Percentiles rank a stretch among this genome's conserved stretches.
Conservation (phyloP, 2,797 vertebrate species). For the Aselliscus stoliczkanus region DNA sequence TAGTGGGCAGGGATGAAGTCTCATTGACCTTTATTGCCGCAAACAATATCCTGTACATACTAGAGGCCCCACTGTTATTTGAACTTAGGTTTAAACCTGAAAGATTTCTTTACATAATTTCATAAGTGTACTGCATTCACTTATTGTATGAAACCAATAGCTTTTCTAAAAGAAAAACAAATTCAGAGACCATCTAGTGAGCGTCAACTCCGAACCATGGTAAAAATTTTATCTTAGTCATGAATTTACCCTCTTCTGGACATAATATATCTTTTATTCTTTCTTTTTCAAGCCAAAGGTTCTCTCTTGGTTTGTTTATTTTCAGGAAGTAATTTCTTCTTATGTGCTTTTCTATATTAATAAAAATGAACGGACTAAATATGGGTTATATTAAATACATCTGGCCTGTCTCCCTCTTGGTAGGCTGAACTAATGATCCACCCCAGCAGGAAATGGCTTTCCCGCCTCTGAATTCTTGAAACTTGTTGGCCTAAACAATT, state of each 20-base stretch:
- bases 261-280: background rate
- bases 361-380: constrained; percentile 19
- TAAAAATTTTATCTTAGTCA: background rate
- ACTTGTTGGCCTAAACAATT: background rate
- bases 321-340: background rate
- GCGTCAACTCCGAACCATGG: background rate
- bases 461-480: background rate
- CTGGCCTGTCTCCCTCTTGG: background rate
- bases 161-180: background rate
- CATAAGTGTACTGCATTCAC: background rate
- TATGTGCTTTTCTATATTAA: background rate
- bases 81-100: background rate
- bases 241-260: background rate
- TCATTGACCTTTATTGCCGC: background rate
- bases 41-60: background rate
- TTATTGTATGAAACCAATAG: background rate
- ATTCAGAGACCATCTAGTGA: background rate
- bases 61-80: background rate
- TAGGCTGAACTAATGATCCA: background rate
- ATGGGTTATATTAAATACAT: background rate
- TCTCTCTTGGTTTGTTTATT: constrained; percentile 12
- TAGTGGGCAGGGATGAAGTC: background rate
- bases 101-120: background rate
- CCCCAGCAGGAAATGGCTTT: background rate
- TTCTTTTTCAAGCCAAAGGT: background rate